Evolutionary conservation across 2,888 invertebrate genomes (phyloP).

Genomic region (Timema cristinae): DNA sequence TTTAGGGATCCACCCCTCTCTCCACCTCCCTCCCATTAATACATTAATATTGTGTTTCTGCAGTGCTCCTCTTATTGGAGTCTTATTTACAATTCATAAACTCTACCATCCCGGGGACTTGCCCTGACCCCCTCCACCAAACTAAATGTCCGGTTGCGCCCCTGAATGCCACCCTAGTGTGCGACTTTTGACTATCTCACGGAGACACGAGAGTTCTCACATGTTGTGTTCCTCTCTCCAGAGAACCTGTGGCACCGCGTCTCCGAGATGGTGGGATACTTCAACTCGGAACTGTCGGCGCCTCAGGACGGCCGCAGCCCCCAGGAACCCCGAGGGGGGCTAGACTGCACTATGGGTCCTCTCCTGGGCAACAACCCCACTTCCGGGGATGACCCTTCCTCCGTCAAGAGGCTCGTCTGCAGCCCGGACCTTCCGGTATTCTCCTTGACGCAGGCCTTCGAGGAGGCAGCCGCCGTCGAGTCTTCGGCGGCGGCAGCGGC

Average conservation of each 20-base stretch:
- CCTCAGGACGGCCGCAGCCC: conserved; percentile 26
- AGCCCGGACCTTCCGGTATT: conserved; percentile 55
- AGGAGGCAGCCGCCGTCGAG: conserved; percentile 33
- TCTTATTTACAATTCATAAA: no score
- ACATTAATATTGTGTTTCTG: no score
- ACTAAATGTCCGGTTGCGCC: no score
- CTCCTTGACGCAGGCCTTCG: conserved; percentile 35
- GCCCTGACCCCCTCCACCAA: no score
- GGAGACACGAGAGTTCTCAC: no score
- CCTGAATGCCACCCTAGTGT: no score
- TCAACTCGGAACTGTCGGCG: conserved; percentile 39
- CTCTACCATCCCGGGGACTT: no score
- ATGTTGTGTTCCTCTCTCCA: conserved; percentile 36
- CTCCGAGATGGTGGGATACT: conserved; percentile 53
- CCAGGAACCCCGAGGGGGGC: conserved; percentile 42
- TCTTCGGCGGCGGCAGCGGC: conserved; percentile 27
- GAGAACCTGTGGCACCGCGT: conserved; percentile 47
- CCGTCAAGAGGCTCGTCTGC: conserved; percentile 55
- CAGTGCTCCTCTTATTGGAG: no score
- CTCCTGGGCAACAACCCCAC: conserved; percentile 24
- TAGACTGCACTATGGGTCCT: conserved; percentile 39
- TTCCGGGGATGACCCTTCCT: conserved; percentile 28
- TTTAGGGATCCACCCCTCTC: no score
- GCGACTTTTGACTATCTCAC: no score
- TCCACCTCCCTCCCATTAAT: no score